A percentile compares a stretch with the other conserved stretches of the same genome.
These are phyloP conservation scores for Gonocerus acuteangulatus DNA, from an alignment of 2,888 invertebrate species.

Conservation along the genomic window DNA sequence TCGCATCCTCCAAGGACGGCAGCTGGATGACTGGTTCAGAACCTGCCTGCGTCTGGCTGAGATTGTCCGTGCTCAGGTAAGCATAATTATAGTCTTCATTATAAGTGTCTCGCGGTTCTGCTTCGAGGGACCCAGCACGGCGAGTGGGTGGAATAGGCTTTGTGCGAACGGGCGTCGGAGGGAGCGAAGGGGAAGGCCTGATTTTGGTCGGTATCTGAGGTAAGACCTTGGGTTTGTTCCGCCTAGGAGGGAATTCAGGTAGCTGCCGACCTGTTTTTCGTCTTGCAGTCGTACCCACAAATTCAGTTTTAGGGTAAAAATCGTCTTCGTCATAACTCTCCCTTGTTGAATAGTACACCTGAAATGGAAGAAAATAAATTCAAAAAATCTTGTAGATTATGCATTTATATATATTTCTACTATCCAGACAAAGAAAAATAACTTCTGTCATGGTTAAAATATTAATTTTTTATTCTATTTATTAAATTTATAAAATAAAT, in stretches of 20 bases:
- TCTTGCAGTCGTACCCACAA: slow-evolving; percentile 33
- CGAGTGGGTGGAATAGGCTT: slow-evolving; percentile 33
- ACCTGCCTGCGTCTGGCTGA: slow-evolving; percentile 40
- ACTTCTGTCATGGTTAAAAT: too few species aligned
- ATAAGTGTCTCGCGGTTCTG: slow-evolving; percentile 42
- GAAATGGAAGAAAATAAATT: slow-evolving; percentile 22
- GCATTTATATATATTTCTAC: too few species aligned
- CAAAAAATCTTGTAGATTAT: neutral
- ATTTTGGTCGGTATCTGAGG: slow-evolving; percentile 45
- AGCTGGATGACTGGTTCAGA: neutral
- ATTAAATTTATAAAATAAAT: too few species aligned
- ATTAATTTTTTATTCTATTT: too few species aligned
- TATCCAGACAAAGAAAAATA: too few species aligned
- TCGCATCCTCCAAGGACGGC: slow-evolving; percentile 9
- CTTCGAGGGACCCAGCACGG: slow-evolving; percentile 31
- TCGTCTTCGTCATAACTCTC: slow-evolving; percentile 42
- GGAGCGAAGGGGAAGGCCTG: slow-evolving; percentile 45
- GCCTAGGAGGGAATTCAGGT: slow-evolving; percentile 36
- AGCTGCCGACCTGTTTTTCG: slow-evolving; percentile 39
- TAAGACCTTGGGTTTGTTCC: slow-evolving; percentile 42
- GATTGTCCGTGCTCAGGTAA: slow-evolving; percentile 60
- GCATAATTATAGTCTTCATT: slow-evolving; percentile 65
- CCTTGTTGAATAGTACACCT: slow-evolving; percentile 40
- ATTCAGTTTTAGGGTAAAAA: slow-evolving; percentile 36
- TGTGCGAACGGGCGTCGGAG: slow-evolving; percentile 47